phyloP scores from a whole-genome alignment of 2,797 vertebrate genomes.

The Triplophysa bombifrons region DNA sequence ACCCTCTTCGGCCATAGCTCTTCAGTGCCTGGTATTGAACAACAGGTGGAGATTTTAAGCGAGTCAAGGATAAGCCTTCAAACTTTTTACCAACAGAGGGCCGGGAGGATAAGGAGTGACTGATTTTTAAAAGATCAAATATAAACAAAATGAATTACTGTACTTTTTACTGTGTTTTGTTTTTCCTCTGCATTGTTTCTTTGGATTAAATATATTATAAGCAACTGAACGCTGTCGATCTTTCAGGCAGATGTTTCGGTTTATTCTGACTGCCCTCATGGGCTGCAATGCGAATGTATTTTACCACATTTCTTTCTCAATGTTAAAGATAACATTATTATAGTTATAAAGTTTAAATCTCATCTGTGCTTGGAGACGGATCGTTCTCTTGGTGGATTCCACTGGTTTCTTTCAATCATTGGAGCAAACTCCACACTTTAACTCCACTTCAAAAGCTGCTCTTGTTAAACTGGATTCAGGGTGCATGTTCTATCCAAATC shows the following conservation, averaged over 20 bases:
- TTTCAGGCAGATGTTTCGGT: conserved; percentile 44
- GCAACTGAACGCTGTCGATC: conserved; percentile 42
- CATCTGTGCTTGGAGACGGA: conserved; percentile 16
- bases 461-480: conserved; percentile 57
- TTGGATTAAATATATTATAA: conserved; percentile 48
- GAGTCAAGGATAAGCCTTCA: conserved; percentile 37
- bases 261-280: conserved; percentile 53
- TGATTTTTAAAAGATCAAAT: conserved; percentile 52
- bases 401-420: conserved; percentile 28
- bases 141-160: conserved; percentile 45
- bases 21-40: conserved; percentile 60
- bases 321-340: conserved; percentile 49
- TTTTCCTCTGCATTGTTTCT: conserved; percentile 50
- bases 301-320: conserved; percentile 53
- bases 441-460: conserved; percentile 55
- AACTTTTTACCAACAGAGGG: conserved; percentile 40
- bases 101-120: conserved; percentile 30
- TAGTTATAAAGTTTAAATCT: conserved; percentile 19
- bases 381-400: conserved; percentile 21
- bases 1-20: conserved; percentile 61
- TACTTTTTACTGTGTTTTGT: conserved; percentile 62
- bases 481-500: conserved; percentile 57
- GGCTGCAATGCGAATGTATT: conserved; percentile 63
- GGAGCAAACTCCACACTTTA: conserved; percentile 42
- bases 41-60: conserved; percentile 19